phyloP scores from a whole-genome alignment of 2,888 invertebrate genomes.

The Microchrysa polita region DNA sequence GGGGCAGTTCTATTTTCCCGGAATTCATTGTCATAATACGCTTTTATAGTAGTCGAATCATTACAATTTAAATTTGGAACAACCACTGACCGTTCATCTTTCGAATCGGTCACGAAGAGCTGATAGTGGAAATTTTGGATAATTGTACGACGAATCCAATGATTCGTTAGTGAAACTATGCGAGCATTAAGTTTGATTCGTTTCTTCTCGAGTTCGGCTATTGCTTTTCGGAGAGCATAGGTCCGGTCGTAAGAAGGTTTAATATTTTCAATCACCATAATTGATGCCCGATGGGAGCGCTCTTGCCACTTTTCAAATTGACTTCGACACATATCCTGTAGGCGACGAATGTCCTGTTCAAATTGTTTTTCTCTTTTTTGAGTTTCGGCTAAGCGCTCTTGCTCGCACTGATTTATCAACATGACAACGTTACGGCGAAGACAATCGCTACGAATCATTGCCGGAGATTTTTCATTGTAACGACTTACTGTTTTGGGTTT shows the following conservation, averaged over 20 bases:
- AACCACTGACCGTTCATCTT: constrained; percentile 46
- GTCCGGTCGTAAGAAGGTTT: constrained; percentile 60
- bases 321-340: constrained; percentile 56
- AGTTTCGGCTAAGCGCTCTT: constrained; percentile 56
- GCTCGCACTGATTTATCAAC: constrained; percentile 49
- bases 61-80: constrained; percentile 59
- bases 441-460: too few species aligned
- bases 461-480: too few species aligned
- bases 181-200: constrained; percentile 60
- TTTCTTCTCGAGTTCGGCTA: constrained; percentile 55
- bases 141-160: constrained; percentile 60
- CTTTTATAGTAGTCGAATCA: constrained; percentile 61
- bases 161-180: constrained; percentile 61
- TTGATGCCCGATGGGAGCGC: constrained; percentile 59
- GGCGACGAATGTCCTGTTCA: constrained; percentile 57
- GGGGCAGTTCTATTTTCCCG: constrained; percentile 57
- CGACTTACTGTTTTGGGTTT: too few species aligned
- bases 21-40: constrained; percentile 60
- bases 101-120: constrained; percentile 58
- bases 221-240: constrained; percentile 56
- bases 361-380: constrained; percentile 58
- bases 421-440: not conserved
- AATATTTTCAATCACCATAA: constrained; percentile 51
- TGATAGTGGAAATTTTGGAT: constrained; percentile 63
- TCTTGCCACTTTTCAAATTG: constrained; percentile 62